These are phyloP conservation scores for Delphinapterus leucas DNA, from an alignment of 2,113 vertebrate genomes.

Conservation along the genomic window DNA sequence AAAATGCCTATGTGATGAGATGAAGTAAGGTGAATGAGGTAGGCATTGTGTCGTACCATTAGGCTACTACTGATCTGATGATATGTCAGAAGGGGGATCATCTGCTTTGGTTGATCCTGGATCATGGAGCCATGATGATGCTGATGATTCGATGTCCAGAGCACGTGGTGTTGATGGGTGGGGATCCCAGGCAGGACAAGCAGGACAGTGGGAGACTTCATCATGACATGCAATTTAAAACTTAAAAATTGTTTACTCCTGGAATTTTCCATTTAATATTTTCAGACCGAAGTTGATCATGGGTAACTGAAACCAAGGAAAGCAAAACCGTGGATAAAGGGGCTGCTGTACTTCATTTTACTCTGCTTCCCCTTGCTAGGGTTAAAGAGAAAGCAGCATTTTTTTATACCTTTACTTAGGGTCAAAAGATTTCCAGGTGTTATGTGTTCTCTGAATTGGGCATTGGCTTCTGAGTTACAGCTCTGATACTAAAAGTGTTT, in stretches of 20 bases:
- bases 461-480: not conserved
- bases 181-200: not conserved
- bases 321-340: not conserved
- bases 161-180: not conserved
- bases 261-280: not conserved
- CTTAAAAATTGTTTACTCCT: not conserved
- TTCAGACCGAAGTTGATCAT: not conserved
- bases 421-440: not conserved
- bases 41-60: not conserved
- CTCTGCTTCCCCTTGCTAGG: not conserved
- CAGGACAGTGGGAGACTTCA: not conserved
- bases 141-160: not conserved
- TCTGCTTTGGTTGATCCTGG: not conserved
- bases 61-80: not conserved
- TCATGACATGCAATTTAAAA: not conserved
- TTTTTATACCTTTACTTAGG: not conserved
- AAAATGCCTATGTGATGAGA: not conserved
- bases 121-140: not conserved
- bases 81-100: not conserved
- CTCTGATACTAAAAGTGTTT: constrained; percentile 1
- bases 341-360: not conserved
- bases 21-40: not conserved
- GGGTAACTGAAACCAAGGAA: not conserved
- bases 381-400: not conserved
- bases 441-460: not conserved